Evolutionary conservation across 1,140 invertebrate species (phyloP), one percentile per base, ranked within the genome.

Genomic region (Homalodisca vitripennis): DNA sequence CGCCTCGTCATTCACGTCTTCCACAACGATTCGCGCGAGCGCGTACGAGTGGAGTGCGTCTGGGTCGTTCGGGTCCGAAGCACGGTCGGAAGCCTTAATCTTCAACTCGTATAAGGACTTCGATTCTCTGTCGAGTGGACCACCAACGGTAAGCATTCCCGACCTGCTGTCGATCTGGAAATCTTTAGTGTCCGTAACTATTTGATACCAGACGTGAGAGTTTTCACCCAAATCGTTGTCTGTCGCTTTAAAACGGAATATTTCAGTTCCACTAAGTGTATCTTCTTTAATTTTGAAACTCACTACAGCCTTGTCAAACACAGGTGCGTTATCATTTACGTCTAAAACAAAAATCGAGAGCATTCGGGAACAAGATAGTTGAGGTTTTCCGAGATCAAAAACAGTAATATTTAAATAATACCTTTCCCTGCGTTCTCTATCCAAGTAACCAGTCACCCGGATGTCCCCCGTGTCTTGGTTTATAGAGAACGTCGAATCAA

Each of bases 1-100:
- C 0, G 91, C 84, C 75, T 95, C 94, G 79, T 98, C 95, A 77
- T 98, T 98, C 27, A 95, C 88, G 77, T 98, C 95, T 72, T 93
- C 88, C 0, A 97, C 87, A 0, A 85, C 84, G 22, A 97, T 85
- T 24, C 91, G 81, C 32, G 96, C 87, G 1, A 90, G 71, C 1
- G 92, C 92, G 68, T 93, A 91, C 0, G 90, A 87, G 70, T 87
- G 86, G 10, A 94, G 80, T 0, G 75, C 77, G 32, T 74, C 74
- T 10, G 78, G 79, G 0, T 79, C 80, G 10, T 83, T 79, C 55
- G 85, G 83, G 29, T 77, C 76, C 0, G 87, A 88, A 30, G 86
- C 86, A 63, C 86, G 83, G 78, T 97, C 95, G n/a, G 87, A 88
- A 0, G 95, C 95, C 30, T 89, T 82, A 22, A 98, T 88, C 48